Evolutionary conservation across 2,113 vertebrate species (phyloP), one percentile per base, ranked within the genome.

Genomic region (Chunga burmeisteri): DNA sequence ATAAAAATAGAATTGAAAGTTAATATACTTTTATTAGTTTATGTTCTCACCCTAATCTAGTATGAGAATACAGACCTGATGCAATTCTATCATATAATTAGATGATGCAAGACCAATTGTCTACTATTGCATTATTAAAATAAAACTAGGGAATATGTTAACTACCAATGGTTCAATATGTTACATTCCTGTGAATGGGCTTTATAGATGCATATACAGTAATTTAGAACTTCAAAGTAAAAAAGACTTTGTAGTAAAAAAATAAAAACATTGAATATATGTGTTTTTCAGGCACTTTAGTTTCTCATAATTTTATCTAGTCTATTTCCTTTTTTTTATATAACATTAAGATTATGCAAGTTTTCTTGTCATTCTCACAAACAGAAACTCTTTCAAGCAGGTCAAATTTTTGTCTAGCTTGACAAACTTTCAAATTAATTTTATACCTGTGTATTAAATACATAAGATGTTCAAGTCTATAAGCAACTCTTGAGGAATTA

Each of bases 11-110:
- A 75, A 86, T 63, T 62, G 30, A 27, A 94, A 81, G 49, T 72
- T 94, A 83, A 95, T 88, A 86, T 80, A 46, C 58, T 74, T 96
- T 92, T 92, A 94, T 94, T 80, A 80, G 34, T 92, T 94, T 73
- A 63, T 81, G 55, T 65, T 73, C 81, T 96, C 26, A 90, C 68
- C 75, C 52, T 95, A 74, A 94, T 67, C 86, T 65, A 95, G 87
- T 95, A 94, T 81, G 78, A 94, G 75, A 87, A n/a, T 65, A 75
- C 22, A 91, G 73, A 47, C 46, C 42, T 62, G 66, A 71, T 84
- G 16, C 67, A 96, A 95, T 55, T 36, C 11, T 66, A 86, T 94
- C 87, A 92, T 32, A 42, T 56, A 87, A 95, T 94, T 58, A 67
- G 49, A 46, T 94, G 82, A 50, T 56, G 36, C 61, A 92, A 96